phyloP scores from a whole-genome alignment of 2,113 vertebrate species.

The Grus americana region DNA sequence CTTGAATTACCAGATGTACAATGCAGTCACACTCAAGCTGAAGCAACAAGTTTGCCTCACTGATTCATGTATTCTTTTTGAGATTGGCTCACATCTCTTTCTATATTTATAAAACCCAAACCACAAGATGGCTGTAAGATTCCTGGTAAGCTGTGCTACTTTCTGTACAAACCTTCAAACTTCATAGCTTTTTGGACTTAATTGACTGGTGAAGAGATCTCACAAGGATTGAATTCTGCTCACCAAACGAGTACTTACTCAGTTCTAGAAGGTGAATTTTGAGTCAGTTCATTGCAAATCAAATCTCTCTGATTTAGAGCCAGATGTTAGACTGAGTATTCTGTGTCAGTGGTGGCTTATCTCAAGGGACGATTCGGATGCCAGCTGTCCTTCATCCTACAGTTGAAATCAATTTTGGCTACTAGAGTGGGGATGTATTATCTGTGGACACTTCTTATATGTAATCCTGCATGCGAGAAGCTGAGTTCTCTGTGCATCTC shows the following conservation, averaged over 20 bases:
- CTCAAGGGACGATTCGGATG: not conserved
- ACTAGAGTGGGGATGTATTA: not conserved
- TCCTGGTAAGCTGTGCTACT: accelerated
- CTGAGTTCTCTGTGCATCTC: not conserved
- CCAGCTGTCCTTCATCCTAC: not conserved
- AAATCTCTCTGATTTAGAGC: not conserved
- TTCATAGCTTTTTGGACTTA: not conserved
- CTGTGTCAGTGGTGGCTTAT: constrained; percentile 9
- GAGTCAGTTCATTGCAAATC: not conserved
- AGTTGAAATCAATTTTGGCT: not conserved
- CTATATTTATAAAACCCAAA: not conserved
- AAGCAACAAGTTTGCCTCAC: not conserved
- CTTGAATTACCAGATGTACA: not conserved
- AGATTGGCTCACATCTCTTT: not conserved
- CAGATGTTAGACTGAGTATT: not conserved
- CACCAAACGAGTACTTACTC: not conserved
- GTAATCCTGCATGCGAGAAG: not conserved
- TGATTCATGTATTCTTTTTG: not conserved
- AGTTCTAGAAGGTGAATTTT: not conserved
- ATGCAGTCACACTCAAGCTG: not conserved
- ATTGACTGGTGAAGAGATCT: not conserved
- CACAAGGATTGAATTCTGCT: not conserved
- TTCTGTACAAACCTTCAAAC: not conserved
- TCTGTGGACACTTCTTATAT: not conserved
- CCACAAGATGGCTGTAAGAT: not conserved